Conservation (phyloP, 2,797 vertebrate genomes). For the Kryptopterus vitreolus region DNA sequence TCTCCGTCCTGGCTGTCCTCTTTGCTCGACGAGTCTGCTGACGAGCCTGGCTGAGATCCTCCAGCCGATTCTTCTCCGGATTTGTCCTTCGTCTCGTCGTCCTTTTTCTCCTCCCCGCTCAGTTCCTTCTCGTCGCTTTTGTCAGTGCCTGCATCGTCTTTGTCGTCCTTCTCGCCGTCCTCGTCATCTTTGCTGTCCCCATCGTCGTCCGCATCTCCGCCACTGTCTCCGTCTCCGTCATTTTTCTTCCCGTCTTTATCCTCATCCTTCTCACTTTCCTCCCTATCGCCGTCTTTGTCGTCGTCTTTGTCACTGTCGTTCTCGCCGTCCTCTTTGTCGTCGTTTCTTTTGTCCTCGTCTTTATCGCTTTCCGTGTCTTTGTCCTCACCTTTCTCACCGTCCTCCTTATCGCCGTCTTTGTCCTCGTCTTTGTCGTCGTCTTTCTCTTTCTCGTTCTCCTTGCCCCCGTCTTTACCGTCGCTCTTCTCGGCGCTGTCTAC, state of each 20-base stretch:
- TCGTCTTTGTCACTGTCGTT: neutral
- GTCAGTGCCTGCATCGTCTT: conserved; percentile 4
- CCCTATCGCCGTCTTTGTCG: conserved; percentile 5
- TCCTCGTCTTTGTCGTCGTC: conserved; percentile 12
- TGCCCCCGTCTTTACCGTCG: neutral
- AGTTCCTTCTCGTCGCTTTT: conserved; percentile 20
- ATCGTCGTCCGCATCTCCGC: conserved; percentile 6
- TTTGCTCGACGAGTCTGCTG: conserved; percentile 32
- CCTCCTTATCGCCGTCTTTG: neutral
- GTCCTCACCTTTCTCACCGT: neutral
- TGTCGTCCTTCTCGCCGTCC: conserved; percentile 1
- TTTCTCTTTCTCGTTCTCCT: neutral
- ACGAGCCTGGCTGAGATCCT: neutral
- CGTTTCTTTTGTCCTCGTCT: neutral
- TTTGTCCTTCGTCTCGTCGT: conserved; percentile 13
- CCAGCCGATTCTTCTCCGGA: conserved; percentile 30
- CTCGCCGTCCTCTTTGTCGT: neutral
- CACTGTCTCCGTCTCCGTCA: conserved; percentile 9
- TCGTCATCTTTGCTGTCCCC: conserved; percentile 24
- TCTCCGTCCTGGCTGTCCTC: conserved; percentile 43
- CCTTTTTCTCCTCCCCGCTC: conserved; percentile 22
- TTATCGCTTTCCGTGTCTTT: neutral
- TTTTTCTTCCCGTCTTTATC: conserved; percentile 6
- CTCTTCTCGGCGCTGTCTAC: conserved; percentile 32
- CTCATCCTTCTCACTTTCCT: conserved; percentile 16